Conservation (phyloP, 2,797 vertebrate genomes). For the Smutsia gigantea region DNA sequence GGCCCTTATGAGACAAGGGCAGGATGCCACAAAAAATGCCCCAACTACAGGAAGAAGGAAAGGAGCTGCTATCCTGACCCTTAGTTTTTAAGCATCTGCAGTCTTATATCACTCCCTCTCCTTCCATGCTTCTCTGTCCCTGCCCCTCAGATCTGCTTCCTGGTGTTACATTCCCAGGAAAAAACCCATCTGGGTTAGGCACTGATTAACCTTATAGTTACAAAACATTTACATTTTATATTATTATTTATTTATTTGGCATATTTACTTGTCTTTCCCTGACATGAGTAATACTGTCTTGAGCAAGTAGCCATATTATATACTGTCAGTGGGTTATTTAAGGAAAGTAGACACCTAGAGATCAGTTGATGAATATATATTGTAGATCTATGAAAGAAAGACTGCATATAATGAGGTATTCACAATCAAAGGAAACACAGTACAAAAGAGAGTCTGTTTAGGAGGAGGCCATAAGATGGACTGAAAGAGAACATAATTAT, state of each 20-base stretch:
- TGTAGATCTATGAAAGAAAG: constrained; percentile 30
- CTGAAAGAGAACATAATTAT: constrained; percentile 64
- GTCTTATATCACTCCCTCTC: background rate
- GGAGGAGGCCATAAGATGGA: constrained; percentile 22
- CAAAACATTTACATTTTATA: background rate
- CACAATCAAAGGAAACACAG: constrained; percentile 50
- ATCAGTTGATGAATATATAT: constrained; percentile 27
- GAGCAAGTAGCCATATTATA: background rate
- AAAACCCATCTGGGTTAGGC: background rate
- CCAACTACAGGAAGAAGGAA: background rate
- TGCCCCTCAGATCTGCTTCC: background rate
- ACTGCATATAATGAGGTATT: constrained; percentile 47
- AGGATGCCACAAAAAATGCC: background rate
- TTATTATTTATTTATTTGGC: background rate
- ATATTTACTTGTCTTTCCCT: constrained; percentile 9
- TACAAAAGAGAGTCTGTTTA: constrained; percentile 54
- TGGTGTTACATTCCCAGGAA: background rate
- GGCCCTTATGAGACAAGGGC: background rate
- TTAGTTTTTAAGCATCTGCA: background rate
- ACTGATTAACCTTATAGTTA: background rate
- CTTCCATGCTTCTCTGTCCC: background rate
- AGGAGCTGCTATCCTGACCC: background rate
- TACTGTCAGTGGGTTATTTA: background rate
- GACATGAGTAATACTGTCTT: background rate
- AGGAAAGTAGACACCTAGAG: constrained; percentile 36